Conservation (phyloP, 2,113 vertebrate species). For the Stegastes partitus region DNA sequence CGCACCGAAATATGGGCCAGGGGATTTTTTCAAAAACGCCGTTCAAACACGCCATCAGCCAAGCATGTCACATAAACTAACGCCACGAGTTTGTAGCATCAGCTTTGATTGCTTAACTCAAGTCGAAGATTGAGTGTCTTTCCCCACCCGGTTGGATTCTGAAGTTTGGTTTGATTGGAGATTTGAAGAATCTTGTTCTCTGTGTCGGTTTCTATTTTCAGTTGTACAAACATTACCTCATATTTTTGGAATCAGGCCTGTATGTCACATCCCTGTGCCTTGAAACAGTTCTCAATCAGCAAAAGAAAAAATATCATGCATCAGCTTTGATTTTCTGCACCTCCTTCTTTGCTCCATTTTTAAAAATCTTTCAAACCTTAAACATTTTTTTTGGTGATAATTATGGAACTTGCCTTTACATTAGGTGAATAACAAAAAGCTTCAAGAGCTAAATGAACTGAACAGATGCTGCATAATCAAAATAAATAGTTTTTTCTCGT, state of each 20-base stretch:
- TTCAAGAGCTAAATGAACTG: background rate
- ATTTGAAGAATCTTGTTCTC: background rate
- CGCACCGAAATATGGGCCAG: slow-evolving; percentile 38
- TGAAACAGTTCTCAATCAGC: background rate
- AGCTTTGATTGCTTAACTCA: background rate
- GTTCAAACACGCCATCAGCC: slow-evolving; percentile 38
- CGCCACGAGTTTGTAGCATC: background rate
- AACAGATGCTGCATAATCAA: too few species aligned
- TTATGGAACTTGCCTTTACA: too few species aligned
- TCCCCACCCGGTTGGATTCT: background rate
- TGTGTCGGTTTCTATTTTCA: background rate
- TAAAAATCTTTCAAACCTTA: too few species aligned
- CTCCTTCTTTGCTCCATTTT: too few species aligned
- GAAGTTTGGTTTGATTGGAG: too few species aligned
- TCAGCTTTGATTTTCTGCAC: background rate
- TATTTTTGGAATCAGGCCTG: background rate
- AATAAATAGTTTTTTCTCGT: too few species aligned
- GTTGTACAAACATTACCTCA: background rate
- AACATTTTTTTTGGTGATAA: too few species aligned
- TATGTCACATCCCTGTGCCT: background rate
- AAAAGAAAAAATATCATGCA: background rate
- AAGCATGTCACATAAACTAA: slow-evolving; percentile 36
- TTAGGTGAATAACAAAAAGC: too few species aligned
- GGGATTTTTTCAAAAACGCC: background rate
- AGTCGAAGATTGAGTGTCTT: background rate